Evolutionary conservation across 2,113 vertebrate species (phyloP), one percentile per base, ranked within the genome.

Genomic region (Chloroceryle aenea): DNA sequence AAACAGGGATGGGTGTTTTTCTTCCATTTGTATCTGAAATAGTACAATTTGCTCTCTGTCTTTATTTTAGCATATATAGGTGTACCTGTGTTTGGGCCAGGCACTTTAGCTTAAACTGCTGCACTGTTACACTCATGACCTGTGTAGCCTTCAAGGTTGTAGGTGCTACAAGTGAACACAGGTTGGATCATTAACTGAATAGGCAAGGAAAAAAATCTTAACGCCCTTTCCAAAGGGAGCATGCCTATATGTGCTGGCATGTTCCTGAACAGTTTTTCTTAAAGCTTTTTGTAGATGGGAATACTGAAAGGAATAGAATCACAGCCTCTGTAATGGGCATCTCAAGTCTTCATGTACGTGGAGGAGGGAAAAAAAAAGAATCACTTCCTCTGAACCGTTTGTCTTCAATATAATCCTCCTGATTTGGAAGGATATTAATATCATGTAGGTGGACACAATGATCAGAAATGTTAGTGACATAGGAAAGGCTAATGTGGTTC

Each of bases 141-240:
- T 91, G 48, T 4, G 62, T 56, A 71, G 68, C 59, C 81, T 87
- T 90, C 71, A 90, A 80, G 89, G 90, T 77, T 96, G 88, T 64
- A 30, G 56, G 45, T 89, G 75, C 42, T 86, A 3, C 3, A 9
- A 67, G 38, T 55, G 55, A 89, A 72, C 10, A 47, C 84, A 40
- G 14, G 84, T 89, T 97, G 90, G 93, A 97, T 97, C 85, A 98
- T 98, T 98, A 98, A 98, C 85, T 79, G 93, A 82, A 78, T 36
- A 80, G 76, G 89, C 86, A 96, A 89, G 90, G 84, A 63, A 95
- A 85, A 96, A 97, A 85, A 86, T 84, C 68, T n/a, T 80, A 85
- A 89, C 85, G 25, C 30, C 15, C 52, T 71, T 59, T 50, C 86
- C 85, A 29, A 47, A 81, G 66, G 68, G 45, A 85, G 32, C n/a